A percentile compares a stretch with the other conserved stretches of the same genome.
These are phyloP conservation scores for Athalia circularis DNA, from an alignment of 2,888 invertebrate genomes.

Conservation along the genomic window DNA sequence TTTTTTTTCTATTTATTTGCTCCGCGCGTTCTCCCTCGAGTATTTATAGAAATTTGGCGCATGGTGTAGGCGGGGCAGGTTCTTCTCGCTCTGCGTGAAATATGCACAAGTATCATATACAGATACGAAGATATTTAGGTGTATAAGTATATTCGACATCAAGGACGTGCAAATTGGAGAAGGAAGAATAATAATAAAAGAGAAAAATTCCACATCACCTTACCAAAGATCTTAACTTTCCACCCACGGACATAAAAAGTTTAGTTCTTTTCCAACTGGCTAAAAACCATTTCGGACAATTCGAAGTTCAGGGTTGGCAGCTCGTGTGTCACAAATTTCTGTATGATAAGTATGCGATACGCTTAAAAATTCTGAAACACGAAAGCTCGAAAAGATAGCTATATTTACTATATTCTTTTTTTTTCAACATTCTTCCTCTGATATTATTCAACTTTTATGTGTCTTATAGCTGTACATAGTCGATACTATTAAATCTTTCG, in stretches of 20 bases:
- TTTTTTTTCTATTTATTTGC: neutral
- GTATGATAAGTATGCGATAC: too few relatives aligned
- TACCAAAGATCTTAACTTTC: constrained; percentile 13
- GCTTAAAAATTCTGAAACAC: too few relatives aligned
- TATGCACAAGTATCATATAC: constrained; percentile 6
- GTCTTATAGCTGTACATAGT: neutral
- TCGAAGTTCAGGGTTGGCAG: constrained; percentile 31
- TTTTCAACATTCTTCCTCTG: too few relatives aligned
- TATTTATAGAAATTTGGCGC: constrained; percentile 49
- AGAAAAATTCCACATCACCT: neutral
- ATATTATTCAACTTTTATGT: too few relatives aligned
- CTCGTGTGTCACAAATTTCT: neutral
- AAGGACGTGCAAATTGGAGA: constrained; percentile 51
- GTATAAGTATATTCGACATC: constrained; percentile 52
- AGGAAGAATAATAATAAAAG: neutral
- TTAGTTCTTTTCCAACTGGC: neutral
- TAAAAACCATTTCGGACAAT: neutral
- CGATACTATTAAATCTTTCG: constrained; percentile 1
- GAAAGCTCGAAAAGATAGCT: too few relatives aligned
- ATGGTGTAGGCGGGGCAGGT: constrained; percentile 58
- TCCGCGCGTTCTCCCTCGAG: neutral
- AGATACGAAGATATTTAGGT: neutral
- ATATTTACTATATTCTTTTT: too few relatives aligned
- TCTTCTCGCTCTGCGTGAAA: constrained; percentile 15
- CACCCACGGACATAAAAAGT: constrained; percentile 1